Percentiles rank a stretch among this genome's conserved stretches.
phyloP scores from a whole-genome alignment of 2,888 invertebrate genomes.

The Nymphalis polychloros region DNA sequence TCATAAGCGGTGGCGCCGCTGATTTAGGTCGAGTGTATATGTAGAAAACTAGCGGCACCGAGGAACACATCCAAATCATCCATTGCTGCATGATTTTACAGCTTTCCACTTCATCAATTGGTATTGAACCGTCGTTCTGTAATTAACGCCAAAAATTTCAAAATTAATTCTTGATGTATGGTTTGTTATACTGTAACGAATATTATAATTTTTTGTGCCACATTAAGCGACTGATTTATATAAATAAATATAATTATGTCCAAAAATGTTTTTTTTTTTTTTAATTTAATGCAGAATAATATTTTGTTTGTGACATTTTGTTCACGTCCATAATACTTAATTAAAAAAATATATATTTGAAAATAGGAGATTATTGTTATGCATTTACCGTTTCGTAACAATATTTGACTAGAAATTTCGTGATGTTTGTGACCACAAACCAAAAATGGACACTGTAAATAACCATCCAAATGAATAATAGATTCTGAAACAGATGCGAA shows the following conservation, averaged over 20 bases:
- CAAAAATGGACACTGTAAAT: constrained; percentile 75
- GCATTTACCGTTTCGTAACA: constrained; percentile 59
- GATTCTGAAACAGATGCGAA: constrained; percentile 54
- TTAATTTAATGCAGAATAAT: no score
- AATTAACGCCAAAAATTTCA: constrained; percentile 2
- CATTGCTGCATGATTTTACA: constrained; percentile 65
- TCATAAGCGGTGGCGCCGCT: constrained; percentile 65
- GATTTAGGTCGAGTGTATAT: constrained; percentile 61
- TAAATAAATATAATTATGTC: no score
- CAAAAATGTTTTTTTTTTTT: no score
- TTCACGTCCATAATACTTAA: no score
- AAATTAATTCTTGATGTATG: neutral
- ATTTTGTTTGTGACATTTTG: no score
- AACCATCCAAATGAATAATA: constrained; percentile 73
- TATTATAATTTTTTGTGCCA: no score
- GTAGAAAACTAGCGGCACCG: constrained; percentile 59
- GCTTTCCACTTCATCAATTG: constrained; percentile 48
- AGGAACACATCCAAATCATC: constrained; percentile 64
- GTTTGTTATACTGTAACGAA: neutral
- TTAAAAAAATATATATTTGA: neutral
- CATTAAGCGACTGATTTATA: no score
- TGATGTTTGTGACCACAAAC: constrained; percentile 57
- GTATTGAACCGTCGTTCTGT: constrained; percentile 43
- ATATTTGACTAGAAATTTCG: constrained; percentile 61
- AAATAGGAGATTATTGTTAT: neutral